Base-by-base conservation (phyloP, 2,797 vertebrate genomes). In the Masticophis lateralis region DNA sequence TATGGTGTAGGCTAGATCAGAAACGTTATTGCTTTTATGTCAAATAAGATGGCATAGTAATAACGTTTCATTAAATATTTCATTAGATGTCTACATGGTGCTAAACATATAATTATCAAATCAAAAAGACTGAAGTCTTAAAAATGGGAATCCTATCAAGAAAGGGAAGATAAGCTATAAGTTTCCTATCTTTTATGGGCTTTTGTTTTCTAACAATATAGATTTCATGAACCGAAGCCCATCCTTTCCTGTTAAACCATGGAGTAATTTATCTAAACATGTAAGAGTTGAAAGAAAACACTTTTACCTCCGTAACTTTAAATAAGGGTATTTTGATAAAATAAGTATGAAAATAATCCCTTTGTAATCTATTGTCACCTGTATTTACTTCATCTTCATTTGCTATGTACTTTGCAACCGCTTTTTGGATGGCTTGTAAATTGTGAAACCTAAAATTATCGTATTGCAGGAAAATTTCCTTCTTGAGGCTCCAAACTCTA, bases 21-120 rank as follows among this genome's bases (percentile, higher is more conserved):
- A 93, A 32, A 59, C 11, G 9, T 89, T 12, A 86, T 18, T 91
- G 51, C 14, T 63, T 91, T 86, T 83, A 63, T 55, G 61, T 86
- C 47, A 86, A 37, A 57, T 28, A 60, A 59, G 37, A 56, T 79
- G 79, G 79, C 32, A 56, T 43, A 11, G n/a, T 22, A 37, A 37
- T 61, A 93, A 88, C 43, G 4, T 83, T 92, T 83, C 18, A 87
- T 87, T 79, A n/a, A 83, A 79, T 37, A 57, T 83, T 92, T 60
- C 18, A 66, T 87, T 88, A 22, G 69, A 53, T 92, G 53, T 86
- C 59, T 79, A 43, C 51, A 79, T 55, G 43, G 7, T n/a, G 53
- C 66, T 92, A 89, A 92, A 92, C 83, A 92, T 92, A 83, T 61
- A 89, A 89, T 92, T 32, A 18, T 92, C 13, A 92, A 89, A 89